phyloP scores from a whole-genome alignment of 2,113 vertebrate genomes.

The Daphoenositta chrysoptera region DNA sequence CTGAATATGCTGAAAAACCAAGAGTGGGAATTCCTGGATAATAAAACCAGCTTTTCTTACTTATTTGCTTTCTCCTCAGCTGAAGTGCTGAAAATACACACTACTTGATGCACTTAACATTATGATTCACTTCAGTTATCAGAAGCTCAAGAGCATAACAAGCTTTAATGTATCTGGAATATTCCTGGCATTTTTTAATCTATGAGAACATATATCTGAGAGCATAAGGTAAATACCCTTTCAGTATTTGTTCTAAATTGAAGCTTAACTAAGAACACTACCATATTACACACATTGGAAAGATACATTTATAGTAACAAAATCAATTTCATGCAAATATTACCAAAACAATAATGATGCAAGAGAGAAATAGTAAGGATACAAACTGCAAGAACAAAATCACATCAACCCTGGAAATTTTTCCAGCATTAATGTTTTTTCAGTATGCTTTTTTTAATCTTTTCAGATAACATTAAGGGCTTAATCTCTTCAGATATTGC shows the following conservation, averaged over 20 bases:
- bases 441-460: background rate
- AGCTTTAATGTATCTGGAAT: background rate
- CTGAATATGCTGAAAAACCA: background rate
- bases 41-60: background rate
- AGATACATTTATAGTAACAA: slow-evolving; percentile 34
- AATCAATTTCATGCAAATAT: background rate
- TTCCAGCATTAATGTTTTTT: background rate
- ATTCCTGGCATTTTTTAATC: slow-evolving; percentile 7
- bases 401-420: background rate
- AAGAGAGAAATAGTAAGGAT: background rate
- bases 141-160: background rate
- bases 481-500: background rate
- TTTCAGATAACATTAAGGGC: background rate
- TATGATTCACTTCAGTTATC: background rate
- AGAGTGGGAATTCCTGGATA: background rate
- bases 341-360: background rate
- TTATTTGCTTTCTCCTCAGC: background rate
- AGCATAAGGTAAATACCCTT: slow-evolving; percentile 23
- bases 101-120: background rate
- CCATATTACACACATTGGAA: background rate
- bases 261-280: slow-evolving; percentile 34
- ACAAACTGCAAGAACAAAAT: background rate
- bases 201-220: background rate
- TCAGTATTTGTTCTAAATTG: slow-evolving; percentile 50
- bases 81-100: slow-evolving; percentile 16